Evolutionary conservation across 2,113 vertebrate species (phyloP).

Genomic region (Heterotilapia buettikoferi): DNA sequence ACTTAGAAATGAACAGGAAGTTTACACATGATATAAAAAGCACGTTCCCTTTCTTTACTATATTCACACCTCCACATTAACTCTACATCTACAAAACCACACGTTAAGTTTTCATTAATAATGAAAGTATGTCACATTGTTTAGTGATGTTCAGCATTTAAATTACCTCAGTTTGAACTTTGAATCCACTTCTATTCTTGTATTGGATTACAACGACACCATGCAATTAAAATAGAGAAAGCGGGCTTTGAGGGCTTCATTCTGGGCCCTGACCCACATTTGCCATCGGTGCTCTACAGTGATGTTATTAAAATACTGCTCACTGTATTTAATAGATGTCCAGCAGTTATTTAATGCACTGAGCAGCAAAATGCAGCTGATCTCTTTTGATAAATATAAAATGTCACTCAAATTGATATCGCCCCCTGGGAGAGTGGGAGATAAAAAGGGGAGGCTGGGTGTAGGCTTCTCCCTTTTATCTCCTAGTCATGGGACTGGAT

Average conservation of each 20-base stretch:
- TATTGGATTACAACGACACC: accelerated
- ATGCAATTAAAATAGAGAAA: neutral
- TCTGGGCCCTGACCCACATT: neutral
- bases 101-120: neutral
- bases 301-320: neutral
- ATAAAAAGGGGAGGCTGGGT: neutral
- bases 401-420: neutral
- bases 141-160: neutral
- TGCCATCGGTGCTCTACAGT: neutral
- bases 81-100: neutral
- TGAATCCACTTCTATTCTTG: neutral
- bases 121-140: neutral
- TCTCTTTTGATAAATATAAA: neutral
- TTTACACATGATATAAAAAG: neutral
- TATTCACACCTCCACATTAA: neutral
- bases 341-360: neutral
- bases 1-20: neutral
- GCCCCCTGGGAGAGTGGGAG: neutral
- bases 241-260: accelerated
- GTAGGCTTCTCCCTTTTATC: neutral
- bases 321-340: neutral
- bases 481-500: neutral
- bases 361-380: neutral
- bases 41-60: neutral
- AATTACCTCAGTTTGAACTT: neutral